Evolutionary conservation across 2,797 vertebrate species (phyloP).

Genomic region (Protosalanx chinensis): DNA sequence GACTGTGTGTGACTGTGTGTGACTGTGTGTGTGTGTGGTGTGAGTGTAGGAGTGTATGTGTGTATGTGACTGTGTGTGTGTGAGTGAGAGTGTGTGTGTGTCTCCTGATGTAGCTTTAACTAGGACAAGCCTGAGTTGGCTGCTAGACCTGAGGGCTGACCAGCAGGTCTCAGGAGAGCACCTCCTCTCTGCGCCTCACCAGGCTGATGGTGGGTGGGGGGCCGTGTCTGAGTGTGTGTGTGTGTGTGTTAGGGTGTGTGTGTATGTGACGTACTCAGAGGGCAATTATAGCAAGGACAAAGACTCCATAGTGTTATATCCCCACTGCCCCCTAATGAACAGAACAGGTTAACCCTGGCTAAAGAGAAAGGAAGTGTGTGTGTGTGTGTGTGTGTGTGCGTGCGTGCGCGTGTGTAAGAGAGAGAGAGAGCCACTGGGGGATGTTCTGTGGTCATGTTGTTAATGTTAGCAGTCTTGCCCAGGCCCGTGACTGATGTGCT

Average conservation of each 20-base stretch:
- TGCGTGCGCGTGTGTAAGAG: slow-evolving; percentile 36
- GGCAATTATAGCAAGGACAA: slow-evolving; percentile 81
- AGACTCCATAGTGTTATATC: slow-evolving; percentile 79
- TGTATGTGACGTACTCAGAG: slow-evolving; percentile 75
- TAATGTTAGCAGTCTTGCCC: slow-evolving; percentile 45
- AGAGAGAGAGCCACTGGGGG: slow-evolving; percentile 67
- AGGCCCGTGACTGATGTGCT: slow-evolving; percentile 63
- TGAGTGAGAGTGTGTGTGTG: slow-evolving; percentile 53
- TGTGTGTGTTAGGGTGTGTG: background rate
- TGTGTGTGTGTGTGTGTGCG: slow-evolving; percentile 38
- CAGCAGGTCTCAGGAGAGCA: slow-evolving; percentile 70
- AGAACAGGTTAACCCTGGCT: slow-evolving; percentile 70
- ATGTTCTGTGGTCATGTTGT: slow-evolving; percentile 67
- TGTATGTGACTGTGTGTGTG: slow-evolving; percentile 24
- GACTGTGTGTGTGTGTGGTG: slow-evolving; percentile 60
- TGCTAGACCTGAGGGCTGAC: slow-evolving; percentile 62
- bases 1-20: slow-evolving; percentile 22
- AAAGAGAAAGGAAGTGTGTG: slow-evolving; percentile 64
- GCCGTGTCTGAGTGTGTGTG: slow-evolving; percentile 34
- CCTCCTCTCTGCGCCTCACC: slow-evolving; percentile 75
- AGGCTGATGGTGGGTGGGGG: slow-evolving; percentile 49
- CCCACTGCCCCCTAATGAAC: slow-evolving; percentile 77
- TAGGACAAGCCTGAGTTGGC: slow-evolving; percentile 68
- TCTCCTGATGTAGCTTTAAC: slow-evolving; percentile 67
- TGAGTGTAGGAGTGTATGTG: too few species aligned